Evolutionary conservation across 2,888 invertebrate species (phyloP).

Genomic region (Eudemis profundana): DNA sequence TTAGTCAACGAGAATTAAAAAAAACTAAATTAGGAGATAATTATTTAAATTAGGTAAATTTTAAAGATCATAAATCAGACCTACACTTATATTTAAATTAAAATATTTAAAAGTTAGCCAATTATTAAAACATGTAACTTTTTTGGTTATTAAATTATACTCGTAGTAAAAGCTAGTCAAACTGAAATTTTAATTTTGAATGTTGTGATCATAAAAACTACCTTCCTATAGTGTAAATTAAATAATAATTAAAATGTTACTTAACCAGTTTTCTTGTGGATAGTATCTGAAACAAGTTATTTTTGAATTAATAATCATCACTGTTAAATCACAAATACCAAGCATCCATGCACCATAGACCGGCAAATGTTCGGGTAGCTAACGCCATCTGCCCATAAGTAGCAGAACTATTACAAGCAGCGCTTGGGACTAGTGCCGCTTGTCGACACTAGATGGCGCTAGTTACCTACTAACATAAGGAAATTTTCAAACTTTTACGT

Average conservation of each 20-base stretch:
- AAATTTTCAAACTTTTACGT: background rate
- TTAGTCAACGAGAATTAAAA: too few species aligned
- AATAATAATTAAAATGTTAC: conserved; percentile 55
- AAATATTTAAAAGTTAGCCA: too few species aligned
- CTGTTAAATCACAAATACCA: conserved; percentile 6
- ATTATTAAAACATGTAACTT: too few species aligned
- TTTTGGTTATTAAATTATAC: too few species aligned
- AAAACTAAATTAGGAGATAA: too few species aligned
- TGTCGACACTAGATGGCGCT: conserved; percentile 56
- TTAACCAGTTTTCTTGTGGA: conserved; percentile 83
- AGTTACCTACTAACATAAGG: conserved; percentile 11
- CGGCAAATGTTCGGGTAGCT: conserved; percentile 34
- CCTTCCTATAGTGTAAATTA: background rate
- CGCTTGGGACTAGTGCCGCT: conserved; percentile 46
- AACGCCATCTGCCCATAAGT: conserved; percentile 63
- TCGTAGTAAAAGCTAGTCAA: too few species aligned
- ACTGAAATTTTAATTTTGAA: conserved; percentile 33
- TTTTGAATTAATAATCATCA: conserved; percentile 60
- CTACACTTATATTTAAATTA: too few species aligned
- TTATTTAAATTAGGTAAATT: too few species aligned
- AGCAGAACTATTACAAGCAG: conserved; percentile 51
- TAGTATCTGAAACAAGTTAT: conserved; percentile 84
- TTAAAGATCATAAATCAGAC: too few species aligned
- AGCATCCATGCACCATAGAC: background rate
- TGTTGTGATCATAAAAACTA: too few species aligned